Percentiles rank a stretch among this genome's conserved stretches.
phyloP scores from a whole-genome alignment of 2,888 invertebrate species.

The Phragmatobia fuliginosa region DNA sequence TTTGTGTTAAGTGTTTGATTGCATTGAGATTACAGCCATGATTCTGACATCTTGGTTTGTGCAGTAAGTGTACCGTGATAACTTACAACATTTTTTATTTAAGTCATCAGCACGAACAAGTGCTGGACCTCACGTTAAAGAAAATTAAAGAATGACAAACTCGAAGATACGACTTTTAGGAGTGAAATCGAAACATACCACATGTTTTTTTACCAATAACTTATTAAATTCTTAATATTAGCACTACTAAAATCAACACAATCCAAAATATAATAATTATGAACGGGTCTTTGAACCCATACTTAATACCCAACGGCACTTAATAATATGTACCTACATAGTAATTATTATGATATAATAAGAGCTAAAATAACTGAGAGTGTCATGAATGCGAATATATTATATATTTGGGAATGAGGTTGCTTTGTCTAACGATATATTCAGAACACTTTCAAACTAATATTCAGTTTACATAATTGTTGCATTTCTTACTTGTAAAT shows the following conservation, averaged over 20 bases:
- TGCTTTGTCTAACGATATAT: not conserved
- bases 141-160: not conserved
- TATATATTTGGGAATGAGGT: constrained; percentile 4
- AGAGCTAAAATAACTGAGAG: not conserved
- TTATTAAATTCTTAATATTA: not conserved
- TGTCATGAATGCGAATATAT: not conserved
- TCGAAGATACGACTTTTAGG: not conserved
- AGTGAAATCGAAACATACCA: too few relatives aligned
- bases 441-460: not conserved
- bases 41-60: not conserved
- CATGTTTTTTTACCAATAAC: too few relatives aligned
- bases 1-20: not conserved
- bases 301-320: not conserved
- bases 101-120: too few relatives aligned
- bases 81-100: too few relatives aligned
- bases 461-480: constrained; percentile 1
- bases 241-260: not conserved
- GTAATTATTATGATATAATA: constrained; percentile 10
- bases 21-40: constrained; percentile 1
- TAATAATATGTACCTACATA: not conserved
- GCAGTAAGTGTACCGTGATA: too few relatives aligned
- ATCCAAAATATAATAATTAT: not conserved
- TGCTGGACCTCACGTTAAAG: too few relatives aligned
- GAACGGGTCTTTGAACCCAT: not conserved
- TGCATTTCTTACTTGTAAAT: not conserved